phyloP scores from a whole-genome alignment of 2,797 vertebrate genomes.

The Coracias cyanogaster region DNA sequence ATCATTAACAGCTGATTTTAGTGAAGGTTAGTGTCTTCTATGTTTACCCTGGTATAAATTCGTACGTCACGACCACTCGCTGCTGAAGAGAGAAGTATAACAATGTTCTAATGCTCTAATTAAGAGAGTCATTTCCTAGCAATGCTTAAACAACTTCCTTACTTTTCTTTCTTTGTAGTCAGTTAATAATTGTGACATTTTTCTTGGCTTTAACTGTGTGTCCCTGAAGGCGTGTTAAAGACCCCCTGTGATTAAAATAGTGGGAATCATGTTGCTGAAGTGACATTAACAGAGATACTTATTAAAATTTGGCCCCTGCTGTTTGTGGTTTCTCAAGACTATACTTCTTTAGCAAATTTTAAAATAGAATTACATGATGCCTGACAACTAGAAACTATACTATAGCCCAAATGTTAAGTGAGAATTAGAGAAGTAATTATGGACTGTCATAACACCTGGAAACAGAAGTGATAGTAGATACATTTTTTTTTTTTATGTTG shows the following conservation, averaged over 20 bases:
- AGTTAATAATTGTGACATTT: conserved; percentile 43
- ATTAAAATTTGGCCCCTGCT: conserved; percentile 38
- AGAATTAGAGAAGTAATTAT: not conserved
- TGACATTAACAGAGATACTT: not conserved
- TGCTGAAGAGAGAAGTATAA: not conserved
- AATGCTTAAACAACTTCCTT: not conserved
- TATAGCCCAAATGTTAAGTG: not conserved
- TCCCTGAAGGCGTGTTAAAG: conserved; percentile 42
- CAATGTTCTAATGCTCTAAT: not conserved
- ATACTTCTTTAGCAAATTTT: not conserved
- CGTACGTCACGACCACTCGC: accelerated
- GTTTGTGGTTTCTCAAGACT: conserved; percentile 13
- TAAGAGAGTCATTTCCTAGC: conserved; percentile 4
- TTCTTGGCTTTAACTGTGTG: conserved; percentile 39
- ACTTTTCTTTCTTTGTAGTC: conserved; percentile 11
- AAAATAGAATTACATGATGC: not conserved
- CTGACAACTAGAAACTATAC: not conserved
- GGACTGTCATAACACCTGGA: conserved; percentile 1
- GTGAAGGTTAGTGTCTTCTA: not conserved
- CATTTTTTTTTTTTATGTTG: not conserved
- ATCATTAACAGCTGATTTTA: not conserved
- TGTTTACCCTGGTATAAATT: not conserved
- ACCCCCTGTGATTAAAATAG: conserved; percentile 16
- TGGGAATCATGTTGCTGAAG: not conserved
- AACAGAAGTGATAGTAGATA: not conserved